phyloP scores from a whole-genome alignment of 2,888 invertebrate genomes.

The Spilarctia lutea region DNA sequence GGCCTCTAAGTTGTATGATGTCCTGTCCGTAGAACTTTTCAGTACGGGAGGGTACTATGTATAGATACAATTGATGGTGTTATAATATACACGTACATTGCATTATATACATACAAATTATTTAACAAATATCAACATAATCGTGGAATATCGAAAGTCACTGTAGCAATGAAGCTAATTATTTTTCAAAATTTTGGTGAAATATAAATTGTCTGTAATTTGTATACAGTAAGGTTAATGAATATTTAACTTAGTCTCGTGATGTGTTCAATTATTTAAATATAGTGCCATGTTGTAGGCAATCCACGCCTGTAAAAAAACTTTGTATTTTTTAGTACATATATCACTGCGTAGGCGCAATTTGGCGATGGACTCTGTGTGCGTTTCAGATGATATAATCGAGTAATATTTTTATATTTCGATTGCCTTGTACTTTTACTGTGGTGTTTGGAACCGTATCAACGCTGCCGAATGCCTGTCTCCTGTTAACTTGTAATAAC shows the following conservation, averaged over 20 bases:
- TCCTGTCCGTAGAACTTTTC: not conserved
- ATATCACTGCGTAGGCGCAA: slow-evolving; percentile 12
- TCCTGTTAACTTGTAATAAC: slow-evolving; percentile 43
- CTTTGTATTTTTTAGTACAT: slow-evolving; percentile 13
- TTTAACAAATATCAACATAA: not conserved
- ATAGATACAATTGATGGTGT: not conserved
- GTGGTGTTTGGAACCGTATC: slow-evolving; percentile 19
- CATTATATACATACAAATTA: too few relatives aligned
- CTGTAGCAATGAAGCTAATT: slow-evolving; percentile 9
- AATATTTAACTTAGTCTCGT: slow-evolving; percentile 30
- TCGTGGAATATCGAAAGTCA: not conserved
- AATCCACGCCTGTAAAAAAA: slow-evolving; percentile 19
- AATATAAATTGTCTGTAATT: slow-evolving; percentile 17
- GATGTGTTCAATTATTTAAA: slow-evolving; percentile 34
- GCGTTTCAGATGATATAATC: slow-evolving; percentile 14
- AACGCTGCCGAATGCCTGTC: slow-evolving; percentile 16
- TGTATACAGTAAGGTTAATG: slow-evolving; percentile 20
- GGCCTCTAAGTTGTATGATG: not conserved
- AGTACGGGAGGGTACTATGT: not conserved
- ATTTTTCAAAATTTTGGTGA: slow-evolving; percentile 3
- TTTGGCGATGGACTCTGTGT: slow-evolving; percentile 8
- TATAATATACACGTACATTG: not conserved
- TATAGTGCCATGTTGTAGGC: slow-evolving; percentile 31
- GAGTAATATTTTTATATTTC: slow-evolving; percentile 28
- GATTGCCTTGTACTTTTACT: slow-evolving; percentile 21